phyloP scores from a whole-genome alignment of 1,140 invertebrate species.

The Globodera rostochiensis region DNA sequence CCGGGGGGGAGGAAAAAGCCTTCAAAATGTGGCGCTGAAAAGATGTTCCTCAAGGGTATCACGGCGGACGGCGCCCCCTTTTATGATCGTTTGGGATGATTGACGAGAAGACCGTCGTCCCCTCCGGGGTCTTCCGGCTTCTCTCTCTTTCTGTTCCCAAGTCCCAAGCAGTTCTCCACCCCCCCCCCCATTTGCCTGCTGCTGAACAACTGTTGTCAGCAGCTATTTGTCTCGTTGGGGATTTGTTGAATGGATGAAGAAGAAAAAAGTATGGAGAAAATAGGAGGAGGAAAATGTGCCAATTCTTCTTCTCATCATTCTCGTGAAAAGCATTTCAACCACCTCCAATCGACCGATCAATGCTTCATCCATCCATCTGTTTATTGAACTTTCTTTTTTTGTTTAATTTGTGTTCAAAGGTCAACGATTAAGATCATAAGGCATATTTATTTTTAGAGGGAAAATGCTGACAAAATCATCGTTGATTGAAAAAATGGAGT shows the following conservation, averaged over 20 bases:
- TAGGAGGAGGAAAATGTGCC: too few species aligned
- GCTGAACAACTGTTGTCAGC: neutral
- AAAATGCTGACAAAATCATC: neutral
- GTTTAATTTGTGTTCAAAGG: neutral
- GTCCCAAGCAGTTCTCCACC: too few species aligned
- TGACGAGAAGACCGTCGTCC: too few species aligned
- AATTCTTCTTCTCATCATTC: too few species aligned
- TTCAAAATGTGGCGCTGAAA: too few species aligned
- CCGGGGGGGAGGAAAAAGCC: neutral
- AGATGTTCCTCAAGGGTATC: neutral
- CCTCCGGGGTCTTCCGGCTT: neutral
- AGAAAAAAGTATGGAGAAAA: too few species aligned
- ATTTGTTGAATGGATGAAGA: neutral
- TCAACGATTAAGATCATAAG: neutral
- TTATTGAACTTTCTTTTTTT: neutral
- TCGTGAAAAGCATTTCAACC: too few species aligned
- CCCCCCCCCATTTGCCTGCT: neutral
- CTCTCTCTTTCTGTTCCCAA: neutral
- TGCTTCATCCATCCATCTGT: neutral
- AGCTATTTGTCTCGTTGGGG: neutral
- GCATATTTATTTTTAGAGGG: neutral
- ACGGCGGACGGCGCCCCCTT: neutral
- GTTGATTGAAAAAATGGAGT: neutral
- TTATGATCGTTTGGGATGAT: neutral
- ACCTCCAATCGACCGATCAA: neutral